Evolutionary conservation across 2,113 vertebrate species (phyloP).

Genomic region (Excalfactoria chinensis): DNA sequence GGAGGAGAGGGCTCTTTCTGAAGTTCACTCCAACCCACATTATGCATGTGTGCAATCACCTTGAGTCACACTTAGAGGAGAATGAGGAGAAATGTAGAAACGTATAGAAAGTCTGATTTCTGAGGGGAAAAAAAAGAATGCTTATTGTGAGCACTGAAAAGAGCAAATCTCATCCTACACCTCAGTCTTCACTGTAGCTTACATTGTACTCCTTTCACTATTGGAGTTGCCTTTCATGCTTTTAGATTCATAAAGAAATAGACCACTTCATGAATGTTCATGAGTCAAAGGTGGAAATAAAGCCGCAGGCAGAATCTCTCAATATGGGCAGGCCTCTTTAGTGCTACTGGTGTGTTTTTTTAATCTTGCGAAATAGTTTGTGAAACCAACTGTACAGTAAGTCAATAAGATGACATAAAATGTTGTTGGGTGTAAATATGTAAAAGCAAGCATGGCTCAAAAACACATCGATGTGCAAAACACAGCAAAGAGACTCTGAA

Average conservation of each 20-base stretch:
- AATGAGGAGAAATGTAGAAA: neutral
- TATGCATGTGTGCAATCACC: neutral
- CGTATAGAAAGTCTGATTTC: neutral
- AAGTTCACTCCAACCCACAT: neutral
- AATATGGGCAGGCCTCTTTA: neutral
- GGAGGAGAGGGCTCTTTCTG: neutral
- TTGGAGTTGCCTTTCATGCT: neutral
- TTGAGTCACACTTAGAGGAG: neutral
- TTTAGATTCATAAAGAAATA: neutral
- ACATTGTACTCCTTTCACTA: accelerated
- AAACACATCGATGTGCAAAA: neutral
- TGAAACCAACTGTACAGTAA: neutral
- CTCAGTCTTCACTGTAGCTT: neutral
- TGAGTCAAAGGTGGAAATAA: neutral
- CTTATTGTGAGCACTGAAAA: neutral
- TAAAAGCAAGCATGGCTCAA: neutral
- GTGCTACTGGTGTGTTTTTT: neutral
- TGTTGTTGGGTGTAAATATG: accelerated
- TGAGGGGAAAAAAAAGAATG: neutral
- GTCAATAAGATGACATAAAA: neutral
- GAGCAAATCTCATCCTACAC: neutral
- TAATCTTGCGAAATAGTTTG: neutral
- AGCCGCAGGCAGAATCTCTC: neutral
- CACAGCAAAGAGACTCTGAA: neutral
- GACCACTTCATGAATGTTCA: neutral